A percentile compares a stretch with the other conserved stretches of the same genome.
These are phyloP conservation scores for Leptobrachium ailaonicum DNA, from an alignment of 2,113 vertebrate genomes.

Conservation along the genomic window DNA sequence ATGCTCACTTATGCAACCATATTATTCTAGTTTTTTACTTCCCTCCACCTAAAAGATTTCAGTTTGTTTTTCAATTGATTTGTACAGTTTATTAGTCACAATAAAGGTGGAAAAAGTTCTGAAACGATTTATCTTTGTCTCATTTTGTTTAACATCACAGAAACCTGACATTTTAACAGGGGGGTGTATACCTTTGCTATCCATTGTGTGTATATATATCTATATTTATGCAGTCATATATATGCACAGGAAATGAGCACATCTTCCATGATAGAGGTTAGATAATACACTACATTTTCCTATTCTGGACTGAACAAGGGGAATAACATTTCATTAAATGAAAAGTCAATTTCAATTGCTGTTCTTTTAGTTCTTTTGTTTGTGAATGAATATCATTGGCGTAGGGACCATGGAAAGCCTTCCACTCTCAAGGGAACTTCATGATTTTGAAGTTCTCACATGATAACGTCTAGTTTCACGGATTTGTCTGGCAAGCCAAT, in stretches of 20 bases:
- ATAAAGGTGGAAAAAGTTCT: too few species aligned
- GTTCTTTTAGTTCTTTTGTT: conserved; percentile 5
- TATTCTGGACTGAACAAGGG: neutral
- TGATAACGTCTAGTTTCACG: neutral
- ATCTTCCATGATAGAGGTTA: neutral
- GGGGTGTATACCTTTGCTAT: neutral
- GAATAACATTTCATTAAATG: conserved; percentile 1
- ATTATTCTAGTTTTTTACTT: too few species aligned
- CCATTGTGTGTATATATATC: too few species aligned
- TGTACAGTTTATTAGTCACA: too few species aligned
- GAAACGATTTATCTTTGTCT: too few species aligned
- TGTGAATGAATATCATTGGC: neutral
- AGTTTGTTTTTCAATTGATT: too few species aligned
- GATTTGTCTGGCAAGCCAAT: neutral
- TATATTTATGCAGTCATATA: too few species aligned
- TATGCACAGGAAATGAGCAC: neutral
- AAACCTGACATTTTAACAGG: too few species aligned
- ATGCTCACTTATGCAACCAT: too few species aligned
- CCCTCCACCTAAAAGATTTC: too few species aligned
- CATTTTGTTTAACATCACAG: too few species aligned
- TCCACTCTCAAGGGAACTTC: neutral
- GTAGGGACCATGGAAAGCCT: neutral
- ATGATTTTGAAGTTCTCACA: neutral
- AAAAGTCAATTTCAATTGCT: conserved; percentile 11
- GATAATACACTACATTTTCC: conserved; percentile 5